Base-by-base conservation (phyloP, 2,797 vertebrate genomes). In the Acrocephalus scirpaceus region DNA sequence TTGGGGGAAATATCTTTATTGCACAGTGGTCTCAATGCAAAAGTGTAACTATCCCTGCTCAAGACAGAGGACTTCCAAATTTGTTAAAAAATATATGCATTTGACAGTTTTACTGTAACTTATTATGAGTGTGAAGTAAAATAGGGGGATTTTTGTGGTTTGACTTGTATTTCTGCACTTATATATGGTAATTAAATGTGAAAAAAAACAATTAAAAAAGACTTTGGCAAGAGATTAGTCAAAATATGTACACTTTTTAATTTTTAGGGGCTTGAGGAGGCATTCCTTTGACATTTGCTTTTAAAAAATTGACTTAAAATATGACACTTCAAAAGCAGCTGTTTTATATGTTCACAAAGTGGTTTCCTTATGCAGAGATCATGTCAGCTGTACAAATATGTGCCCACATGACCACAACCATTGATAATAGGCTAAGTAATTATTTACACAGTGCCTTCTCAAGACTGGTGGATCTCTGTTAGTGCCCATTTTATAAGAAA, bases 121-220 rank as follows among this genome's bases (percentile, higher is more conserved):
- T 73, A 36, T 53, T 88, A 26, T 61, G 38, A 73, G 38, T 73
- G 45, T 82, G 60, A 95, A 89, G 73, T 75, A 86, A 92, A 92
- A 73, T 50, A 56, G 30, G 47, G 27, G 17, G 8, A 73, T 91
- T 96, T 94, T 93, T 95, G 92, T 82, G 95, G 94, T 64, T 94
- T 69, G 26, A 89, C 16, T 95, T 74, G 53, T 69, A 85, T 95
- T 94, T 93, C 61, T 91, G 67, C 42, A 57, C n/a, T 87, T 92
- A 76, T 85, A 71, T 89, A 71, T 79, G 86, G 74, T n/a, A 95
- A 95, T 76, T 79, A 76, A 88, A 82, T 91, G n/a, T 89, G 36
- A 95, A 95, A 95, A 94, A 93, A 38, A 26, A 13, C 93, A 92
- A 93, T 94, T 93, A 96, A 92, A 93, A 84, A 95, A 95, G n/a